Evolutionary conservation across 2,797 vertebrate species (phyloP).

Genomic region (Artibeus jamaicensis): DNA sequence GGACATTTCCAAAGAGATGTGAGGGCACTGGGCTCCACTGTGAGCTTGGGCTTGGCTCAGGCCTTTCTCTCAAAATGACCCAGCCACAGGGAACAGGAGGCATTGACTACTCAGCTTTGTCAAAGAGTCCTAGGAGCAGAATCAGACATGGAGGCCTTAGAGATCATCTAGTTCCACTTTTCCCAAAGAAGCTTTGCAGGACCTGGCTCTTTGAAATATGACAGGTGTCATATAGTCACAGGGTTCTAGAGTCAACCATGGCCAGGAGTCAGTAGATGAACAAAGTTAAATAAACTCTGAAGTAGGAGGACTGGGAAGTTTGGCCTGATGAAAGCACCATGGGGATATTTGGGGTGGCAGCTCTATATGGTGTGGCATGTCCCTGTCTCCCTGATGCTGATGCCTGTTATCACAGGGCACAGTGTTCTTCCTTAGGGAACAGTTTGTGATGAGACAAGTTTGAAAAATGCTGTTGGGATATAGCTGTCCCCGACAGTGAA

Average conservation of each 20-base stretch:
- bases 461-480: background rate
- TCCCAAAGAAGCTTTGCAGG: background rate
- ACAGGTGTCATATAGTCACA: background rate
- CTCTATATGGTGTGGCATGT: rapidly evolving
- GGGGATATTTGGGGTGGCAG: rapidly evolving
- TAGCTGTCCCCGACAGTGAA: background rate
- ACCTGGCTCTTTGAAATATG: background rate
- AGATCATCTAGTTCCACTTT: too few species aligned
- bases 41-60: background rate
- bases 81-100: background rate
- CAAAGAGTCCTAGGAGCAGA: background rate
- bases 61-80: background rate
- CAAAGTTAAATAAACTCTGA: background rate
- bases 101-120: background rate
- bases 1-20: background rate
- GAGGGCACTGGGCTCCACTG: background rate
- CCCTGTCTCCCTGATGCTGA: background rate
- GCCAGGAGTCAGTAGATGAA: too few species aligned
- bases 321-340: background rate
- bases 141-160: rapidly evolving
- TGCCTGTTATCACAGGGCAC: background rate
- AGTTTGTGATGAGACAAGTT: too few species aligned
- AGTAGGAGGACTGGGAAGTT: background rate
- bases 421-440: too few species aligned
- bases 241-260: background rate